Evolutionary conservation across 2,113 vertebrate genomes (phyloP), one percentile per base, ranked within the genome.

Genomic region (Hippocampus zosterae): DNA sequence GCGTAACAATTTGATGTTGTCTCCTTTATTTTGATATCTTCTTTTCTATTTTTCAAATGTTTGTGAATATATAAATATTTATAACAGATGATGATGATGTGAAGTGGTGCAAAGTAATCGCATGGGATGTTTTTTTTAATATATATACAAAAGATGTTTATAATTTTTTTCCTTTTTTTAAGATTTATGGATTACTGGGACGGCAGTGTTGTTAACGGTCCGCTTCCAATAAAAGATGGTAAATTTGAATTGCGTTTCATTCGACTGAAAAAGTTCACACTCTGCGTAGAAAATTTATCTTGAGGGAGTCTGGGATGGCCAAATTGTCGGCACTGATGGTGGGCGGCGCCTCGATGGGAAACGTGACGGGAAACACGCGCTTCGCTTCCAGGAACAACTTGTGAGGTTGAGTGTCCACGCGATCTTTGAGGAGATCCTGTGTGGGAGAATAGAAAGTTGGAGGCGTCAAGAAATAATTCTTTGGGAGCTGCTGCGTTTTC

Each of bases 21-120:
- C 91, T 92, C 48, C 77, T 86, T 91, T 90, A 84, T 89, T 91
- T 92, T 87, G 76, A 88, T 86, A 89, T 87, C 72, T 91, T 84
- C 78, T 90, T 93, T 92, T 91, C 78, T 92, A 91, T 91, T 92
- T 92, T 91, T 91, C 78, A 81, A 89, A 89, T 88, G 90, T 88
- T 89, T 93, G 90, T 92, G 90, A 92, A 92, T 92, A 93, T 92
- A 92, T 92, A 93, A 91, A 92, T 92, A 91, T 89, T 87, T 89
- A 89, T 92, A 91, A 88, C 88, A 76, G 87, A 92, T 88, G 86
- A n/a, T 48, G 27, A 61, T 42, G 40, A 90, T 83, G 91, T 93
- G 89, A 91, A 88, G 92, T 92, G 92, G 88, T 92, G 89, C 89
- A 86, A 85, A 90, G 90, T 92, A 87, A 89, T 90, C 84, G 92